Conservation (phyloP, 2,888 invertebrate genomes). For the Brenthis hecate region DNA sequence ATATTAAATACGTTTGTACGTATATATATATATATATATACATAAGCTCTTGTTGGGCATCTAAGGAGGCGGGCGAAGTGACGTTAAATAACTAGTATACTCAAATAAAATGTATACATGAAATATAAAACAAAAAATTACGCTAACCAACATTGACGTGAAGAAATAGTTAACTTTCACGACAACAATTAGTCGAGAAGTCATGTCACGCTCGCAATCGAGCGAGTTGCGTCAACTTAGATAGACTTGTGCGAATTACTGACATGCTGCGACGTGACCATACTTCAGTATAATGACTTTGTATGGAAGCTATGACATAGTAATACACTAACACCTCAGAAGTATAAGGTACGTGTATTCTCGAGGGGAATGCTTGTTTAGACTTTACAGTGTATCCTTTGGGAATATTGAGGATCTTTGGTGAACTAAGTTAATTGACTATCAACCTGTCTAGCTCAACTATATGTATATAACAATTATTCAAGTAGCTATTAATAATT, state of each 20-base stretch:
- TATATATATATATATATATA: no score
- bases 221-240: conserved; percentile 67
- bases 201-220: conserved; percentile 72
- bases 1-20: no score
- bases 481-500: no score
- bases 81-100: no score
- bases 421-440: not conserved
- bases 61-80: no score
- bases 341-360: no score
- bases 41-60: no score
- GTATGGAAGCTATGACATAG: conserved; percentile 1
- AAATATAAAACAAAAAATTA: not conserved
- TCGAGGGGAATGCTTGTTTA: not conserved
- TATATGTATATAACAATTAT: no score
- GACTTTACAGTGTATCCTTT: not conserved
- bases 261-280: conserved; percentile 66
- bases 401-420: not conserved
- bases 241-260: conserved; percentile 72
- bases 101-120: not conserved
- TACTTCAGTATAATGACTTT: conserved; percentile 21
- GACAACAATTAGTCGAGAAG: conserved; percentile 32
- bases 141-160: not conserved
- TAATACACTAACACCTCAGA: no score
- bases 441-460: no score
- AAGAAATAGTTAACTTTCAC: conserved; percentile 15